phyloP scores from a whole-genome alignment of 2,113 vertebrate genomes.

The Acanthisitta chloris region DNA sequence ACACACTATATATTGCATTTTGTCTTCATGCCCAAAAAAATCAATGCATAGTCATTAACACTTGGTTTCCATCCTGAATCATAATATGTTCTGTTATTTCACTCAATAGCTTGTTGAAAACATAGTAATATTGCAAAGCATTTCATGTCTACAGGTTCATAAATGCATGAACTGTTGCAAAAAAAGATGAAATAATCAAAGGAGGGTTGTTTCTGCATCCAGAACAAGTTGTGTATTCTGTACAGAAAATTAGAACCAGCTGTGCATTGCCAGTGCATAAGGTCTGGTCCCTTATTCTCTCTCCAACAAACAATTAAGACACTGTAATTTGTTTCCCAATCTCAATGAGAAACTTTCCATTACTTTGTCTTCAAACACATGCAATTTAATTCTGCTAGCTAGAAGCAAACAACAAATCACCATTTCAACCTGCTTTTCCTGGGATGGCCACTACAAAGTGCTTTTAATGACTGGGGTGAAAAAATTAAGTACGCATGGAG shows the following conservation, averaged over 20 bases:
- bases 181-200: background rate
- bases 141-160: slow-evolving; percentile 16
- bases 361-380: slow-evolving; percentile 66
- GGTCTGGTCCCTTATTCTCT: slow-evolving; percentile 48
- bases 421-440: slow-evolving; percentile 59
- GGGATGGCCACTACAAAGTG: slow-evolving; percentile 45
- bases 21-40: background rate
- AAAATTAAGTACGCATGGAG: slow-evolving; percentile 62
- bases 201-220: background rate
- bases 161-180: slow-evolving; percentile 25
- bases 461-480: slow-evolving; percentile 62
- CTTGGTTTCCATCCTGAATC: slow-evolving; percentile 42
- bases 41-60: background rate
- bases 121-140: background rate
- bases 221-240: slow-evolving; percentile 14
- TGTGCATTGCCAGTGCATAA: background rate
- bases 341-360: slow-evolving; percentile 31
- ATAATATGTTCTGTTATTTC: slow-evolving; percentile 24
- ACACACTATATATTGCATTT: background rate
- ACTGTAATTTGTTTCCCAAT: slow-evolving; percentile 44
- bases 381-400: slow-evolving; percentile 65
- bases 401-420: slow-evolving; percentile 53
- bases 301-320: slow-evolving; percentile 28
- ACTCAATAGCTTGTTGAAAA: background rate
- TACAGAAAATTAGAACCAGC: slow-evolving; percentile 9